These are phyloP conservation scores for Alfaro cultratus DNA, from an alignment of 2,797 vertebrate genomes.

Conservation along the genomic window DNA sequence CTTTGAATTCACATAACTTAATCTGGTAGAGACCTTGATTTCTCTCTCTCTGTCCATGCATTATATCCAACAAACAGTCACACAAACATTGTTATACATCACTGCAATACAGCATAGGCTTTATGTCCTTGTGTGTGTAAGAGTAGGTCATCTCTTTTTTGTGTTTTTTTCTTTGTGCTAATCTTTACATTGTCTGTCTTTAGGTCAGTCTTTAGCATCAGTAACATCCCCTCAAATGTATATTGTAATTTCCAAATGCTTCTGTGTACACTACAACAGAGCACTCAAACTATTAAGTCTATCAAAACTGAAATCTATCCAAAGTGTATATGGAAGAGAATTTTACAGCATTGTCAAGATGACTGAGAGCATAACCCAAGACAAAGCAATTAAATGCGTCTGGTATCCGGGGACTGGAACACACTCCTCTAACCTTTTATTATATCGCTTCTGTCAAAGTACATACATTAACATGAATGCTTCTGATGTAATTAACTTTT, in stretches of 20 bases:
- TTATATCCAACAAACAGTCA: background rate
- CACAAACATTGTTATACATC: conserved; percentile 1
- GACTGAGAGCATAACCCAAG: conserved; percentile 62
- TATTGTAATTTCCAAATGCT: background rate
- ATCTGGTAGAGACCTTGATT: background rate
- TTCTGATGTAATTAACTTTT: conserved; percentile 82
- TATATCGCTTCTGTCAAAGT: conserved; percentile 76
- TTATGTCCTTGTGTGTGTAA: background rate
- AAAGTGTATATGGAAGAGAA: conserved; percentile 49
- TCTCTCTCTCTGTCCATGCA: background rate
- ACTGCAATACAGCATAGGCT: background rate
- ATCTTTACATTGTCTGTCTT: conserved; percentile 15
- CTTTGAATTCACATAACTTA: background rate
- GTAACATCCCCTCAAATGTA: conserved; percentile 1
- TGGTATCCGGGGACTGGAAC: conserved; percentile 70
- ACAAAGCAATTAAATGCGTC: conserved; percentile 77
- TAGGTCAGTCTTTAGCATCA: conserved; percentile 5
- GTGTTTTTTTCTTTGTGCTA: conserved; percentile 4
- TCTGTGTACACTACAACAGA: background rate
- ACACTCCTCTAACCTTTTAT: conserved; percentile 74
- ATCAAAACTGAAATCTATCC: conserved; percentile 34
- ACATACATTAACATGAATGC: conserved; percentile 80
- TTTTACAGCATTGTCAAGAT: conserved; percentile 64
- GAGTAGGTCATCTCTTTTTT: conserved; percentile 3
- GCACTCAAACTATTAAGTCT: conserved; percentile 18